Base-by-base conservation (phyloP, 2,797 vertebrate species). In the Botia kubotai region DNA sequence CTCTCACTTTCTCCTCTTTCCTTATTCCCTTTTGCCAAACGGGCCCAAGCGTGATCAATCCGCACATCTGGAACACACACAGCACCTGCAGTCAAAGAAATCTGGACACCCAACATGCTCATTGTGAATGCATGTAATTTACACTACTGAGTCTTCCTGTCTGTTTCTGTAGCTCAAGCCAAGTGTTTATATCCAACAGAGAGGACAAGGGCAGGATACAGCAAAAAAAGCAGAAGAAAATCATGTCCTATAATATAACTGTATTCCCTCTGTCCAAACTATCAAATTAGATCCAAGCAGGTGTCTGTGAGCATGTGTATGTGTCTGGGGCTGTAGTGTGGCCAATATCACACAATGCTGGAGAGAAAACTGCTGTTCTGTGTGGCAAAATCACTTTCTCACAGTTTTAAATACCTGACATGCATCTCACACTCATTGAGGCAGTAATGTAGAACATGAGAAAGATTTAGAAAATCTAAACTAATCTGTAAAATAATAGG, bases 1-100 rank as follows among this genome's bases (percentile, higher is more conserved):
- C 75, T 72, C 58, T 68, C 55, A 85, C 76, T 79, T 70, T 77
- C 53, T 71, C 48, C 81, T 80, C 53, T 50, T 13, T 70, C 46
- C 72, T 58, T 77, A 75, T 79, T 80, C 65, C 19, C 46, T 55
- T 75, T 39, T 78, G 81, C 82, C 79, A 62, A 80, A 10, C 5
- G n/a, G 36, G 52, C 68, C 72, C 66, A 77, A 86, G 84, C 90
- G 90, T 82, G 81, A 91, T 87, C 85, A 86, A 89, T 91, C 68
- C 77, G 82, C 87, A 88, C 86, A 91, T 93, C 89, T 90, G 68
- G 68, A 72, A 89, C 82, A 57, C 65, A 72, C 67, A 65, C 58
- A 63, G 72, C 75, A 84, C 83, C 75, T 84, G 79, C 82, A 86
- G 67, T 77, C 72, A 85, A 82, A 85, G 75, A 83, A 84, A 79